These are phyloP conservation scores for Latrodectus hesperus DNA, from an alignment of 2,888 invertebrate species.

Conservation along the genomic window DNA sequence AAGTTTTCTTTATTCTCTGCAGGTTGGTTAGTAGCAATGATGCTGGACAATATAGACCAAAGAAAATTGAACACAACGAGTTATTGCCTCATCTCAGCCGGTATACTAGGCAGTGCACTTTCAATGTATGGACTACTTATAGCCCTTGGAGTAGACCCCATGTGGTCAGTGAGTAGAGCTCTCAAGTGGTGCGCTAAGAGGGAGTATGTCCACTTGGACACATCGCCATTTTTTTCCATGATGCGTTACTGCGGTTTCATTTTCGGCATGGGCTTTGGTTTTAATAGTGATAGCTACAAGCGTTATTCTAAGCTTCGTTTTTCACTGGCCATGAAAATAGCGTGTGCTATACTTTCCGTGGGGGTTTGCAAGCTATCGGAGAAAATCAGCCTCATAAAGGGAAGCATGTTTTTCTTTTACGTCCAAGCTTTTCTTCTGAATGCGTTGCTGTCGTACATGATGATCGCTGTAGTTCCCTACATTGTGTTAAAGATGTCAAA, in stretches of 20 bases:
- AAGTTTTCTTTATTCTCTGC: neutral
- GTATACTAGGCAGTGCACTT: slow-evolving; percentile 70
- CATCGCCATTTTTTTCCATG: slow-evolving; percentile 81
- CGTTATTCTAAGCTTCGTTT: slow-evolving; percentile 31
- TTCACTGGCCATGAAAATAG: slow-evolving; percentile 61
- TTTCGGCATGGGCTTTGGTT: slow-evolving; percentile 71
- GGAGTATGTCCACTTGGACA: slow-evolving; percentile 80
- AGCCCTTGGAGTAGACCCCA: slow-evolving; percentile 79
- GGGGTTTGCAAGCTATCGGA: slow-evolving; percentile 69
- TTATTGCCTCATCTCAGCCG: slow-evolving; percentile 68
- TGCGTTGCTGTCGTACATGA: slow-evolving; percentile 67
- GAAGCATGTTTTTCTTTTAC: slow-evolving; percentile 67
- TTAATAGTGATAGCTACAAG: slow-evolving; percentile 62
- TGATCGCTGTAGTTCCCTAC: slow-evolving; percentile 69
- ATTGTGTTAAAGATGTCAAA: slow-evolving; percentile 51
- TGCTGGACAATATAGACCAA: slow-evolving; percentile 62
- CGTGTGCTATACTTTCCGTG: slow-evolving; percentile 67
- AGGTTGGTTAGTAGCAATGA: slow-evolving; percentile 69
- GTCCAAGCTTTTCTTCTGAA: slow-evolving; percentile 66
- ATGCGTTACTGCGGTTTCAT: slow-evolving; percentile 74
- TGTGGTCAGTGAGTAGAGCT: slow-evolving; percentile 82
- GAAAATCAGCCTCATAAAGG: slow-evolving; percentile 61
- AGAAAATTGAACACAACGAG: slow-evolving; percentile 49
- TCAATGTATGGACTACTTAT: slow-evolving; percentile 69
- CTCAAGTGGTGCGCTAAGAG: slow-evolving; percentile 83